Percentiles rank a stretch among this genome's conserved stretches.
Evolutionary conservation across 2,888 invertebrate species (phyloP).

Genomic region (Patella ulyssiponensis): DNA sequence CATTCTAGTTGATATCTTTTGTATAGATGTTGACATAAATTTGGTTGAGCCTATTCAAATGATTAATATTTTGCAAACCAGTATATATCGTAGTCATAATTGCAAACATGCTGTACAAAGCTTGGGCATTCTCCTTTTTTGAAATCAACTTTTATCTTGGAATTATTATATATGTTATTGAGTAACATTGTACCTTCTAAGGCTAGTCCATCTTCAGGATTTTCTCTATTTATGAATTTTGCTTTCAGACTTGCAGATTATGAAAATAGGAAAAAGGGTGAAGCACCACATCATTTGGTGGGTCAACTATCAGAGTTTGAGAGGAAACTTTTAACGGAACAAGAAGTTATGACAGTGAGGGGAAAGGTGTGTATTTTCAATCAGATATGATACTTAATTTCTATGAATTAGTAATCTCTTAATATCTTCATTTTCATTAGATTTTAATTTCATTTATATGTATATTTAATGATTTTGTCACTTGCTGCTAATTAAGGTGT

Average conservation of each 20-base stretch:
- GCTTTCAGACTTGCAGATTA: conserved; percentile 3
- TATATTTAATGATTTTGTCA: too few relatives aligned
- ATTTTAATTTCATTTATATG: not conserved
- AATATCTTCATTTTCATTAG: not conserved
- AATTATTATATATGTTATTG: too few relatives aligned
- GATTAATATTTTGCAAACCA: too few relatives aligned
- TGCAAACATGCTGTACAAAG: too few relatives aligned
- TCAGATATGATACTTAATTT: not conserved
- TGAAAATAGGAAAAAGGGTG: not conserved
- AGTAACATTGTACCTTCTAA: too few relatives aligned
- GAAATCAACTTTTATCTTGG: too few relatives aligned
- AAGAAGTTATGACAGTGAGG: not conserved
- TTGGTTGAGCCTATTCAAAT: too few relatives aligned
- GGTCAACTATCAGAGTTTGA: not conserved
- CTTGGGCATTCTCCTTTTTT: too few relatives aligned
- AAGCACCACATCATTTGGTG: not conserved
- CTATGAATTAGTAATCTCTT: not conserved
- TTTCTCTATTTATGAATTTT: not conserved
- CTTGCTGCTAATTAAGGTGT: too few relatives aligned
- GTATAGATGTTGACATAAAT: too few relatives aligned
- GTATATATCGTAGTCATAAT: too few relatives aligned
- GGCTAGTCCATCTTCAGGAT: not conserved
- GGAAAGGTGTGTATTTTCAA: not conserved
- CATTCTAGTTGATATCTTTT: too few relatives aligned
- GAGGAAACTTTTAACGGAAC: not conserved